phyloP scores from a whole-genome alignment of 2,888 invertebrate genomes.

The Drosophila neoperkinsi region DNA sequence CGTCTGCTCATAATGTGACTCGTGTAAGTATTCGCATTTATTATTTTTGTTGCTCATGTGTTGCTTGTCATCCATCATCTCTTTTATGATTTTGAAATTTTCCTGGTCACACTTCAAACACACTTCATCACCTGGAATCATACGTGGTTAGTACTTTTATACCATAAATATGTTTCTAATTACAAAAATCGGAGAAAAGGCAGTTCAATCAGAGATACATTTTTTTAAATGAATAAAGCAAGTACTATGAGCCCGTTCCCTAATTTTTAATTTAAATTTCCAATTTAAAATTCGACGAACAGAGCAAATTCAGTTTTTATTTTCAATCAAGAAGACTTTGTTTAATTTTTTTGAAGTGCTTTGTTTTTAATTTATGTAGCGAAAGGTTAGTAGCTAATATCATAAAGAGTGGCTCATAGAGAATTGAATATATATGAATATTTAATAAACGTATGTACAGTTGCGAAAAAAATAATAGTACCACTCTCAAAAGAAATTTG shows the following conservation, averaged over 20 bases:
- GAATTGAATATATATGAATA: background rate
- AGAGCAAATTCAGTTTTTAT: background rate
- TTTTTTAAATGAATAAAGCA: background rate
- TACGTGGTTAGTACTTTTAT: constrained; percentile 63
- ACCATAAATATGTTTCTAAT: constrained; percentile 12
- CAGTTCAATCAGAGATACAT: background rate
- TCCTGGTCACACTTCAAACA: constrained; percentile 57
- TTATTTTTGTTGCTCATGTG: constrained; percentile 8
- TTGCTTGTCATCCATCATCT: constrained; percentile 54
- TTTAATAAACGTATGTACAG: background rate
- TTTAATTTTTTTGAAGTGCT: background rate
- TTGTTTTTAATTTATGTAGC: background rate
- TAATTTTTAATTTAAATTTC: background rate
- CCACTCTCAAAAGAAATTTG: background rate
- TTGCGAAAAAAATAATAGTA: background rate
- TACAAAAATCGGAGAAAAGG: background rate
- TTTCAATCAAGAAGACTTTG: background rate
- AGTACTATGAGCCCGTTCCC: background rate
- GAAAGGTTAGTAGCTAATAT: background rate
- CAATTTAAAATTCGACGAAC: background rate
- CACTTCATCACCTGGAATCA: constrained; percentile 62
- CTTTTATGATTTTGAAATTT: constrained; percentile 47
- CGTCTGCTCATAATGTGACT: constrained; percentile 71
- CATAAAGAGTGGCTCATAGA: background rate
- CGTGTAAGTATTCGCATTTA: constrained; percentile 72